Base-by-base conservation (phyloP, 2,888 invertebrate species). In the Pammene fasciana region DNA sequence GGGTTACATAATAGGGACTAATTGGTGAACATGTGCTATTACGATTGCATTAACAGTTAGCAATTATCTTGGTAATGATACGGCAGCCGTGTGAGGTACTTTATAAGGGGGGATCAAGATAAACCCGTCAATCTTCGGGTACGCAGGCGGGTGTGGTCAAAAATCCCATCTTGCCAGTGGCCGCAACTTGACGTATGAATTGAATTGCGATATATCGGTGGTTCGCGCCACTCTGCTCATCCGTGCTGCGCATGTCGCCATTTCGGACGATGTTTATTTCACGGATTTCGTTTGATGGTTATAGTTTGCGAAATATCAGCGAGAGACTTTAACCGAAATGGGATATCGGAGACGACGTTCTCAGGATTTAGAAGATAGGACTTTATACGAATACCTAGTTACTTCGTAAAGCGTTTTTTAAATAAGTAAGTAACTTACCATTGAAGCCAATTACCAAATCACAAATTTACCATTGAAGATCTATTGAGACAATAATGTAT, bases 1-100 rank as follows among this genome's bases (percentile, higher is more conserved):
- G 83, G 81, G 82, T 83, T 86, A 86, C 86, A 87, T 90, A 87
- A 86, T 86, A 86, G 85, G 85, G 79, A 84, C 87, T 89, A 89
- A 90, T 90, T 88, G 82, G 78, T 79, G 81, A 76, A 75, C 76
- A 77, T 79, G 80, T 83, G 81, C 80, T 78, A 77, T 77, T 75
- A 72, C 70, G 74, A 78, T 75, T 72, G 73, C 76, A 77, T 75
- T 78, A 78, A 79, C 79, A 48, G 50, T 48, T 50, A 60, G 65
- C 60, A 70, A 70, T 70, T 70, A 70, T 65, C 45, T 57, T 57
- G 55, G 36, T 8, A 70, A 70, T 65, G 65, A 60, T 65, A 70
- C 64, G 59, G 26, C 54, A 45, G 55, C 46, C 65, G 60, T 70
- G 70, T 65, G 54, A 70, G 70, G 34, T 54, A 54, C 41, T 62